Base-by-base conservation (phyloP, 2,113 vertebrate species). In the Neomonachus schauinslandi region DNA sequence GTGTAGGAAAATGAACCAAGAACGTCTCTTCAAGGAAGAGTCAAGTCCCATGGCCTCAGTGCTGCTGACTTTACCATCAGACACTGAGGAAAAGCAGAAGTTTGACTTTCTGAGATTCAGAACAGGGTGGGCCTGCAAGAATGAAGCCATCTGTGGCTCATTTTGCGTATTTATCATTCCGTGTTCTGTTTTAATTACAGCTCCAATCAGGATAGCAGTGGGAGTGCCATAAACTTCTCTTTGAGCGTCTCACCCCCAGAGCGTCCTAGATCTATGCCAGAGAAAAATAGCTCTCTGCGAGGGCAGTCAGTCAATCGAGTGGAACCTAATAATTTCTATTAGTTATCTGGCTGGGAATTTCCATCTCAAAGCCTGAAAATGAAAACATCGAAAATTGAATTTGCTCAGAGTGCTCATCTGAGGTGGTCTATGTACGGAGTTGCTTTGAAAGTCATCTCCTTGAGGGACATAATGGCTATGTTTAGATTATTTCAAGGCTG, bases 81-180 rank as follows among this genome's bases (percentile, higher is more conserved):
- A 2, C 85, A 74, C 39, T 15, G 7, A 69, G 33, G 33, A 18
- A 71, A 95, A 33, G 15, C 15, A 94, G 89, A 39, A 8, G 53
- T 92, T 82, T 98, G 95, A 98, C 95, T 97, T 99, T 98, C 77
- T 97, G 69, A 97, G 91, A 0, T 59, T 88, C 39, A 63, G 87
- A 57, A 53, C 57, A 97, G 98, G n/a, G 57, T 97, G 87, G 96
- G 61, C 26, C 82, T 93, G 55, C 39, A 8, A 85, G 46, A 80
- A 94, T 67, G 46, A 4, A 98, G 96, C 90, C 84, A 74, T 7
- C 49, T 14, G 19, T 0, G 21, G 6, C 72, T 92, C 61, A 31
- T 55, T 96, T 95, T 59, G 94, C 97, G 93, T 97, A 96, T 96
- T 97, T 93, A 81, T 92, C 87, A 72, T 49, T 85, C 22, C 22